Conservation (phyloP, 2,113 vertebrate genomes). For the Pachyramphus minor region DNA sequence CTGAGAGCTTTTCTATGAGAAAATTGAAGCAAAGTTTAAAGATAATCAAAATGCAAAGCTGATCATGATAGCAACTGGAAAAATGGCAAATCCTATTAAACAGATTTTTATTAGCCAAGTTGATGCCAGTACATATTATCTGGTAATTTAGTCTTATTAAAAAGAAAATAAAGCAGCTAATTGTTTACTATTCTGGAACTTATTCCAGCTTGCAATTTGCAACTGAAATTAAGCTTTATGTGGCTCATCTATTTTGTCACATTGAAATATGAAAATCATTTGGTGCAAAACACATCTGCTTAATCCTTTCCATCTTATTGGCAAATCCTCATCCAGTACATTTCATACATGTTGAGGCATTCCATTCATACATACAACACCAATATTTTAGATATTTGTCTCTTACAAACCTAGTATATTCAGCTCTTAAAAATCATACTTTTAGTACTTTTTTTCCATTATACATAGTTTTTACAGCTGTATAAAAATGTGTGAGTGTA, state of each 20-base stretch:
- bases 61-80: slow-evolving; percentile 82
- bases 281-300: slow-evolving; percentile 76
- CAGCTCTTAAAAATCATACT: background rate
- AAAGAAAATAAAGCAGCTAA: slow-evolving; percentile 86
- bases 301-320: slow-evolving; percentile 40
- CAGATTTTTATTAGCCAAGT: slow-evolving; percentile 85
- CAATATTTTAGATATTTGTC: background rate
- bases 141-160: slow-evolving; percentile 85
- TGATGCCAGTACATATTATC: slow-evolving; percentile 85
- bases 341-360: slow-evolving; percentile 62
- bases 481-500: background rate
- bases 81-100: slow-evolving; percentile 87
- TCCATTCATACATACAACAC: slow-evolving; percentile 13
- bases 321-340: slow-evolving; percentile 40
- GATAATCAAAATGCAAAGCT: slow-evolving; percentile 85
- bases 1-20: slow-evolving; percentile 83
- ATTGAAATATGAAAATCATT: slow-evolving; percentile 83
- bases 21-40: slow-evolving; percentile 86
- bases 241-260: slow-evolving; percentile 83
- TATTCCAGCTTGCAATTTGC: slow-evolving; percentile 81
- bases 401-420: background rate
- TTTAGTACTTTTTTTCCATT: background rate
- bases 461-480: background rate
- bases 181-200: slow-evolving; percentile 84
- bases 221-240: slow-evolving; percentile 81